Conservation (phyloP, 2,113 vertebrate genomes). For the Redunca redunca region DNA sequence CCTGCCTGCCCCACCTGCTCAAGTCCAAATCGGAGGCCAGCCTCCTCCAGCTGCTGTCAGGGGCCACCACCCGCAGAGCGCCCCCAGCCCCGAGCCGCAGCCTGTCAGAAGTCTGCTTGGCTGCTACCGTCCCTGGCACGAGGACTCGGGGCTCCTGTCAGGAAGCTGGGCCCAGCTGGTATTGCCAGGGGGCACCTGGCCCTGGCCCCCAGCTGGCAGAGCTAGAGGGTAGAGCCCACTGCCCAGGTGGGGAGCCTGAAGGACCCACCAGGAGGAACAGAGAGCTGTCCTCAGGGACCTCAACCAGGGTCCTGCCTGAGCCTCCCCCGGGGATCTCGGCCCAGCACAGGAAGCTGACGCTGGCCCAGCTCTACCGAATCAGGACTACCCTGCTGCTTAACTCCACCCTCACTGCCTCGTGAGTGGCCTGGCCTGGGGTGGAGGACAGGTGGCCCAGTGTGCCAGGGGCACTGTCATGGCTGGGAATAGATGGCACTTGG, state of each 20-base stretch:
- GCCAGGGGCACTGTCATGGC: background rate
- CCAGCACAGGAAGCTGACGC: constrained; percentile 93
- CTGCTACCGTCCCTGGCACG: background rate
- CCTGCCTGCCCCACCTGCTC: constrained; percentile 72
- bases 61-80: background rate
- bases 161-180: background rate
- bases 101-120: constrained; percentile 82
- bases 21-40: constrained; percentile 93
- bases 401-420: constrained; percentile 98
- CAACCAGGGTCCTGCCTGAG: constrained; percentile 74
- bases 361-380: constrained; percentile 93
- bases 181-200: background rate
- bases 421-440: constrained; percentile 70
- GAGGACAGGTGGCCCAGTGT: background rate
- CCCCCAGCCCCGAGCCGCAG: constrained; percentile 84
- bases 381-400: constrained; percentile 94
- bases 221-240: background rate
- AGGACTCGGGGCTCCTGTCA: constrained; percentile 50
- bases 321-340: constrained; percentile 50
- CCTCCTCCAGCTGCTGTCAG: constrained; percentile 83
- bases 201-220: constrained; percentile 68
- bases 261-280: background rate
- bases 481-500: background rate
- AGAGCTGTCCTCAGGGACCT: background rate
- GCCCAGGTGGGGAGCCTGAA: background rate